Percentiles rank a stretch among this genome's conserved stretches.
Conservation (phyloP, 30 jellyfish, hydroid and myxozoan species). For the Calvadosia cruxmelitensis region DNA sequence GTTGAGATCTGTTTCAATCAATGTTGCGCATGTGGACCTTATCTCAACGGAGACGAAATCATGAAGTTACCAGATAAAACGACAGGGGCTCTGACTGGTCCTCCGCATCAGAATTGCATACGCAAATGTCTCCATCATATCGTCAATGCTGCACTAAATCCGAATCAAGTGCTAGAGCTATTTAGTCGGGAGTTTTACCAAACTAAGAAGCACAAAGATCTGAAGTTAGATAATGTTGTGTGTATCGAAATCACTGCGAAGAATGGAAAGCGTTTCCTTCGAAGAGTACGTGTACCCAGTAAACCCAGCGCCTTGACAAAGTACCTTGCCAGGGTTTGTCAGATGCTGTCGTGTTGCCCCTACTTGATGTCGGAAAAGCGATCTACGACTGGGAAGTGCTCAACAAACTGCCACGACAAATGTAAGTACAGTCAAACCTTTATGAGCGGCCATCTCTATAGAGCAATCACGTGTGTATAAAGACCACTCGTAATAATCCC, state of each 20-base stretch:
- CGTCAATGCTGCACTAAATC: conserved; percentile 85
- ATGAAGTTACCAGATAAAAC: conserved; percentile 65
- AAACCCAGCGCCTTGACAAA: conserved; percentile 56
- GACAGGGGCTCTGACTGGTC: conserved; percentile 86
- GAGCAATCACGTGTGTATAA: too few relatives aligned
- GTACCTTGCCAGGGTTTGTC: conserved; percentile 66
- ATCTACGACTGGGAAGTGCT: conserved; percentile 77
- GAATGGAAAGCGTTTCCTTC: conserved; percentile 79
- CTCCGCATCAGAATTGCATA: conserved; percentile 96
- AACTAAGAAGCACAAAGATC: conserved; percentile 84
- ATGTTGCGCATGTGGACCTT: conserved; percentile 93
- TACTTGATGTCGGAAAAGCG: conserved; percentile 76
- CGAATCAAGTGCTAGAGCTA: conserved; percentile 75
- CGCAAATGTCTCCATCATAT: conserved; percentile 80
- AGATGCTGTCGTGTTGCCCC: conserved; percentile 92
- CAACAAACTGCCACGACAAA: conserved; percentile 48
- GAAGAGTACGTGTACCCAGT: conserved; percentile 93
- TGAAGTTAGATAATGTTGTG: conserved; percentile 76
- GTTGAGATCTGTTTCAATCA: conserved; percentile 76
- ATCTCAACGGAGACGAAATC: conserved; percentile 65
- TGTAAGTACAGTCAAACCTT: too few relatives aligned
- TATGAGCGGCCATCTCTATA: too few relatives aligned
- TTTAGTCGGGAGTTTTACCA: conserved; percentile 95
- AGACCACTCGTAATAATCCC: too few relatives aligned
- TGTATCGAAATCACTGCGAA: conserved; percentile 93